Conservation (phyloP, 2,888 invertebrate species). For the Protodeltote pygarga region DNA sequence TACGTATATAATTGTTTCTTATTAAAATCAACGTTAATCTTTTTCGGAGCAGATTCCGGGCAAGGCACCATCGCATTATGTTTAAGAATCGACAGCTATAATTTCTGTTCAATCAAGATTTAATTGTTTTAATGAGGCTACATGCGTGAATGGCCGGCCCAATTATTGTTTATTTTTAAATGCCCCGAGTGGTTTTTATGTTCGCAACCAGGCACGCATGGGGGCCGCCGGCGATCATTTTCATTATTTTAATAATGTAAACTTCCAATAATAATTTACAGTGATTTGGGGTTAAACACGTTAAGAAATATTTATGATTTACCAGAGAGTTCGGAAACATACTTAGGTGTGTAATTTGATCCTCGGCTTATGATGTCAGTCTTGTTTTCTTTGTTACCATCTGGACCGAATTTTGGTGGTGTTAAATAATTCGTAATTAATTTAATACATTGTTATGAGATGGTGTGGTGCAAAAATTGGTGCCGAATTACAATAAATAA, state of each 20-base stretch:
- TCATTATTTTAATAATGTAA: slow-evolving; percentile 87
- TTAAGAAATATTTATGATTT: slow-evolving; percentile 85
- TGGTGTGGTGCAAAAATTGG: slow-evolving; percentile 2
- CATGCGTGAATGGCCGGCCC: slow-evolving; percentile 87
- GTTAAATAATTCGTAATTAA: slow-evolving; percentile 5
- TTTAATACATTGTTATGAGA: slow-evolving; percentile 8
- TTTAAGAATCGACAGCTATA: slow-evolving; percentile 87
- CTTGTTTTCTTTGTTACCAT: slow-evolving; percentile 64
- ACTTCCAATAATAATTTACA: slow-evolving; percentile 87
- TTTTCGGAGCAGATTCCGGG: slow-evolving; percentile 83
- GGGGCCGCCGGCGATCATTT: slow-evolving; percentile 84
- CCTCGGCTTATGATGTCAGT: slow-evolving; percentile 59
- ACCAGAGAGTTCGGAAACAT: slow-evolving; percentile 69
- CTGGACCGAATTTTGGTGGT: slow-evolving; percentile 13
- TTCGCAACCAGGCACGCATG: slow-evolving; percentile 84
- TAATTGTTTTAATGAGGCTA: slow-evolving; percentile 87
- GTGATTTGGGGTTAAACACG: slow-evolving; percentile 86
- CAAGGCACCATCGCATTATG: slow-evolving; percentile 83
- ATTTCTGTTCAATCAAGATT: slow-evolving; percentile 87
- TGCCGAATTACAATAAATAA: not conserved
- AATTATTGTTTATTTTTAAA: slow-evolving; percentile 88
- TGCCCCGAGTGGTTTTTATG: slow-evolving; percentile 86
- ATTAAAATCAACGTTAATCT: slow-evolving; percentile 86
- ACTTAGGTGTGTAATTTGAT: slow-evolving; percentile 79
- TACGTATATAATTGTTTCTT: slow-evolving; percentile 85